A percentile compares a stretch with the other conserved stretches of the same genome.
These are phyloP conservation scores for Drosophila pectinifera DNA, from an alignment of 1,140 invertebrate genomes.

Conservation along the genomic window DNA sequence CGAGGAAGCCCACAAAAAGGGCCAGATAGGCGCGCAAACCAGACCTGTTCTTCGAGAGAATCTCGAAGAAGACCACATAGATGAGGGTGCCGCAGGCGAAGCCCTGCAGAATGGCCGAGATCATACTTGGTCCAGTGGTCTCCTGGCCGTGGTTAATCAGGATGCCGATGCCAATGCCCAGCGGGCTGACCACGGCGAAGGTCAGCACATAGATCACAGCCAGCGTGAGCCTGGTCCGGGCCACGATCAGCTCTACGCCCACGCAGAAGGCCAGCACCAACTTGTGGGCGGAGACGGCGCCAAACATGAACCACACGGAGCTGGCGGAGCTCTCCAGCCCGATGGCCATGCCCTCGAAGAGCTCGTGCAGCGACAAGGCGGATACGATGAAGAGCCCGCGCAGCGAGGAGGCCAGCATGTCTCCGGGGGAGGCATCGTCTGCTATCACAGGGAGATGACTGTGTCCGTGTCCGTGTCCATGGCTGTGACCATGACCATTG, in stretches of 20 bases:
- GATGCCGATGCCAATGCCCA: conserved; percentile 91
- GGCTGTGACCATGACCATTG: conserved; percentile 52
- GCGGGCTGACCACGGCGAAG: conserved; percentile 92
- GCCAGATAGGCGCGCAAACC: conserved; percentile 90
- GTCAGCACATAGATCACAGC: conserved; percentile 90
- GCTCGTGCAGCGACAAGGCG: conserved; percentile 94
- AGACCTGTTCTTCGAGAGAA: conserved; percentile 91
- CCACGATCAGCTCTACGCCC: conserved; percentile 91
- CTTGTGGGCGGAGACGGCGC: conserved; percentile 94
- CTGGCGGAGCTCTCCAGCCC: conserved; percentile 90
- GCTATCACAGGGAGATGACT: conserved; percentile 85
- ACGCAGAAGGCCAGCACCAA: conserved; percentile 95
- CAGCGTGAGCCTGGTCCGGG: conserved; percentile 87
- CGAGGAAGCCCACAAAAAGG: conserved; percentile 90
- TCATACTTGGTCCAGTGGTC: conserved; percentile 86
- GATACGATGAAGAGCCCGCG: conserved; percentile 92
- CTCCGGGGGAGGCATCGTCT: conserved; percentile 82
- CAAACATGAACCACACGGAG: conserved; percentile 93
- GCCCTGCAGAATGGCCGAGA: conserved; percentile 90
- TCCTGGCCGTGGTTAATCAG: conserved; percentile 87
- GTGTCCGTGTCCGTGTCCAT: conserved; percentile 80
- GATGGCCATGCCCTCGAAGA: conserved; percentile 96
- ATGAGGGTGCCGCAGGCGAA: conserved; percentile 94
- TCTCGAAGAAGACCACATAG: conserved; percentile 96
- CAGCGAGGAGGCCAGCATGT: conserved; percentile 88